Percentiles rank a stretch among this genome's conserved stretches.
Conservation (phyloP, 2,888 invertebrate genomes). For the Acrocera orbiculus region DNA sequence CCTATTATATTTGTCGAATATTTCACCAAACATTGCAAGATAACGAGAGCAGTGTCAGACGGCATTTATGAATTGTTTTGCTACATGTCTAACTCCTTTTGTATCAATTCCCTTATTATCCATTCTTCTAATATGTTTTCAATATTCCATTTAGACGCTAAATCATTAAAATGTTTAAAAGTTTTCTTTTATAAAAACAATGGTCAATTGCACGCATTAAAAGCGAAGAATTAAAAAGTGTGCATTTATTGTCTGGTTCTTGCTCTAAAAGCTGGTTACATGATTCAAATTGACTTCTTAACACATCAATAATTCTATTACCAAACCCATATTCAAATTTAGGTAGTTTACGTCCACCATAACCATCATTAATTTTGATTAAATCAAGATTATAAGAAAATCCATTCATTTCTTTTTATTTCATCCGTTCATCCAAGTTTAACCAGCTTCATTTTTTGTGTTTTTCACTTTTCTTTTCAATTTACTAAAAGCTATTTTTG, state of each 20-base stretch:
- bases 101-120: conserved; percentile 20
- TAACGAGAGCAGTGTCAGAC: too few relatives aligned
- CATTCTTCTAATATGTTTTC: conserved; percentile 35
- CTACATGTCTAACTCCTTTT: too few relatives aligned
- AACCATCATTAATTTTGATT: too few relatives aligned
- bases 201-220: conserved; percentile 61
- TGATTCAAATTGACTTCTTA: conserved; percentile 53
- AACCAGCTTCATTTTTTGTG: too few relatives aligned
- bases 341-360: conserved; percentile 26
- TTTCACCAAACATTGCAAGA: too few relatives aligned
- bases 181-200: conserved; percentile 39
- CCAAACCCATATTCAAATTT: conserved; percentile 36
- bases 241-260: conserved; percentile 90
- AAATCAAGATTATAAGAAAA: too few relatives aligned
- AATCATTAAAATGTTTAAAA: conserved; percentile 54
- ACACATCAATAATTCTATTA: conserved; percentile 36
- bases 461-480: too few relatives aligned
- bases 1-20: too few relatives aligned
- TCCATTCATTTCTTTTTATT: too few relatives aligned
- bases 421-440: too few relatives aligned
- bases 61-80: too few relatives aligned
- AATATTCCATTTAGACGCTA: conserved; percentile 45
- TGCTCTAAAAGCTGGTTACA: conserved; percentile 62
- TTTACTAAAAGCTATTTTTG: too few relatives aligned
- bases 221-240: conserved; percentile 60